Conservation (phyloP, 1,140 invertebrate genomes). For the Andricus grossulariae region DNA sequence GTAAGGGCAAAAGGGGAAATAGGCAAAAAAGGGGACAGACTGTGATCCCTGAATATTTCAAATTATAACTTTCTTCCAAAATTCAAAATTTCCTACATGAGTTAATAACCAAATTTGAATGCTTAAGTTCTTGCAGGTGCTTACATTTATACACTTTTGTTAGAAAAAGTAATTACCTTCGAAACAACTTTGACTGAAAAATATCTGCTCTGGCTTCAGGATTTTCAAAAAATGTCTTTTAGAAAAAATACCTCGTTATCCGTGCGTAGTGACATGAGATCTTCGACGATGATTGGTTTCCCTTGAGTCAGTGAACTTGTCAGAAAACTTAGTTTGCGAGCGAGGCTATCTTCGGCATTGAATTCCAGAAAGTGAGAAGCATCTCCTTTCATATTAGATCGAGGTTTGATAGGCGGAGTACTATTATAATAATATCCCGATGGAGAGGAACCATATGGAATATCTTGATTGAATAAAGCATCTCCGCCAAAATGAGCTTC, state of each 20-base stretch:
- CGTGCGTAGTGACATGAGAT: conserved; percentile 73
- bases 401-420: conserved; percentile 63
- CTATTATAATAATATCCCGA: conserved; percentile 68
- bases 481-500: conserved; percentile 72
- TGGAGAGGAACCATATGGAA: conserved; percentile 67
- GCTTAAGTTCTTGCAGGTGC: too few relatives aligned
- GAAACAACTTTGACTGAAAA: too few relatives aligned
- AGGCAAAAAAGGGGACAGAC: not conserved
- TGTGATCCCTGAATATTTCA: too few relatives aligned
- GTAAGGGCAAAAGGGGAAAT: conserved; percentile 1
- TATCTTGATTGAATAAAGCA: conserved; percentile 70
- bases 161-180: too few relatives aligned
- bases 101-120: too few relatives aligned
- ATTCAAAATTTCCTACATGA: too few relatives aligned
- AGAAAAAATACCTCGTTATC: conserved; percentile 70
- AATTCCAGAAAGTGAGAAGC: conserved; percentile 56
- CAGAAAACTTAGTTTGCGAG: conserved; percentile 68
- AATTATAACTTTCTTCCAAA: too few relatives aligned
- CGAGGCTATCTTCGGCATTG: conserved; percentile 66
- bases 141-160: too few relatives aligned
- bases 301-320: conserved; percentile 73
- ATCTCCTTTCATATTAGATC: conserved; percentile 66
- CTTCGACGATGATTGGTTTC: conserved; percentile 75
- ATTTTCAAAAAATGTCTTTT: conserved; percentile 34
- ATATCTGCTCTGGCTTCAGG: not conserved